Base-by-base conservation (phyloP, 2,888 invertebrate species). In the Punctoribates punctum region DNA sequence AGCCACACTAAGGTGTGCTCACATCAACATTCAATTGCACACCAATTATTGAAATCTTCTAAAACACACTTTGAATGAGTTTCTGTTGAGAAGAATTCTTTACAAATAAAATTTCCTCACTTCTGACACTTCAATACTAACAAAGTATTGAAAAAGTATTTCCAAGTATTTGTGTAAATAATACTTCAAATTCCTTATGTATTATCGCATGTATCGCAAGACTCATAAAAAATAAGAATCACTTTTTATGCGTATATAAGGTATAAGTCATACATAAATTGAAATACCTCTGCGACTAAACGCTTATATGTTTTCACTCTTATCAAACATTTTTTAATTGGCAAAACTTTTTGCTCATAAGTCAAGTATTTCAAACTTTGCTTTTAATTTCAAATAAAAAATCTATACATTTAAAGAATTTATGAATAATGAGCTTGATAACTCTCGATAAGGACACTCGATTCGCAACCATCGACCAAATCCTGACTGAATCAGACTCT, bases 161-260 rank as follows among this genome's bases (percentile, higher is more conserved):
- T 42, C 42, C 42, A 42, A 42, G 42, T 60, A 60, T 60, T 27
- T 60, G 60, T 60, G 60, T 60, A 60, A 60, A 60, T 60, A 60
- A 60, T 60, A 60, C 60, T 60, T 60, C 27, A 60, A 60, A 60
- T 60, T 60, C 60, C 60, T 60, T 29, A 60, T 60, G 25, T 29
- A 51, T 60, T 60, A 60, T 60, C 60, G 25, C 60, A 29, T 60
- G 60, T 29, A 60, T 51, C 51, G 51, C 51, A 51, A 51, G 51
- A 51, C 51, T 51, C 51, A 51, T 51, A 51, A 51, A 51, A 51
- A 51, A 51, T 51, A 51, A 20, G 20, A 51, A 51, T 51, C 51
- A 51, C 51, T 42, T 42, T 51, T 51, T 51, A 51, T 51, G 51
- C 51, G n/a, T n/a, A n/a, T n/a, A n/a, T n/a, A n/a, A n/a, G n/a